A percentile compares a stretch with the other conserved stretches of the same genome.
phyloP scores from a whole-genome alignment of 2,797 vertebrate genomes.

The Pseudocheirus occidentalis region DNA sequence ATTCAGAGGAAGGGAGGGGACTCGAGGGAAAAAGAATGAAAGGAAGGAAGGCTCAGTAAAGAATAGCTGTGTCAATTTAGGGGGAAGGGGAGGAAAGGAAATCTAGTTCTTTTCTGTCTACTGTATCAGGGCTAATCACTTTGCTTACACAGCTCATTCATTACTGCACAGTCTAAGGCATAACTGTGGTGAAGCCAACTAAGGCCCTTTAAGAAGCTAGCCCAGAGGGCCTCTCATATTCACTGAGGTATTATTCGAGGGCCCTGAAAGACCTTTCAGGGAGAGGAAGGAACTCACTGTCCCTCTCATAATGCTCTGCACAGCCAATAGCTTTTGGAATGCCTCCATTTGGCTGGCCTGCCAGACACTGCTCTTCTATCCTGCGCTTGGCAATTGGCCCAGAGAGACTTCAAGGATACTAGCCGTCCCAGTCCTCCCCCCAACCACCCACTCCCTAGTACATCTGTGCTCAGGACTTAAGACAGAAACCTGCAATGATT shows the following conservation, averaged over 20 bases:
- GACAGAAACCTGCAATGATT: not conserved
- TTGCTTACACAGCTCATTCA: not conserved
- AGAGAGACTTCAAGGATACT: fast-evolving
- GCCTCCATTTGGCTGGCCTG: slow-evolving; percentile 38
- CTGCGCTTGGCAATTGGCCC: slow-evolving; percentile 44
- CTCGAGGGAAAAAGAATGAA: not conserved
- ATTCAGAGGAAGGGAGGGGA: not conserved
- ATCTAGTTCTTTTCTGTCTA: not conserved
- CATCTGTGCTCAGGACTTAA: not conserved
- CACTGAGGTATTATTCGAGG: not conserved
- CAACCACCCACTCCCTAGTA: fast-evolving
- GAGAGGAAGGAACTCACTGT: slow-evolving; percentile 66
- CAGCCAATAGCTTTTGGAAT: slow-evolving; percentile 61
- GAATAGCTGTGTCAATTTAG: not conserved
- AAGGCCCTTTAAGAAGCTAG: slow-evolving; percentile 17
- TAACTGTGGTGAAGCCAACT: not conserved
- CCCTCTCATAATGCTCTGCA: slow-evolving; percentile 38
- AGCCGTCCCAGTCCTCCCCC: not conserved
- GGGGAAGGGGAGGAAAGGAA: not conserved
- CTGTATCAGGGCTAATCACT: not conserved
- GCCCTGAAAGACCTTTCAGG: slow-evolving; percentile 37
- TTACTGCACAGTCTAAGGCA: not conserved
- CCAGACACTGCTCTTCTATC: slow-evolving; percentile 49
- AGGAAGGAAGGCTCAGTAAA: not conserved
- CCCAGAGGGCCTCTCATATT: slow-evolving; percentile 36